Evolutionary conservation across 2,113 vertebrate species (phyloP).

Genomic region (Catharus fuscescens): DNA sequence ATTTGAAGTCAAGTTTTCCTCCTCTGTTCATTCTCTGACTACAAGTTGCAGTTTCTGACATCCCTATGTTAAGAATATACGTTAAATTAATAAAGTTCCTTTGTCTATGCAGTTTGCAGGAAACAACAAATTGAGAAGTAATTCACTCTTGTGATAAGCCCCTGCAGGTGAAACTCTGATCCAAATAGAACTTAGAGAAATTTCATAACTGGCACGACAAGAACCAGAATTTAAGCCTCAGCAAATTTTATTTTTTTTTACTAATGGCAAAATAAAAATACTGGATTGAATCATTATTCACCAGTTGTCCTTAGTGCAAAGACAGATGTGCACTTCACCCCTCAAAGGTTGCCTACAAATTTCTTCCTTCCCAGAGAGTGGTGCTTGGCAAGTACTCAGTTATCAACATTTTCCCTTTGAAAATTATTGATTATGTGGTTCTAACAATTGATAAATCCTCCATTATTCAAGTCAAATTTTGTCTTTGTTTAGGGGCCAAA

Average conservation of each 20-base stretch:
- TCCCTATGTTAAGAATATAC: not conserved
- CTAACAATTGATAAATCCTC: not conserved
- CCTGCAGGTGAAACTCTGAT: not conserved
- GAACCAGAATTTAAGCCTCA: not conserved
- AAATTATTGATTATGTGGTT: conserved; percentile 1
- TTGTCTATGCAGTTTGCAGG: not conserved
- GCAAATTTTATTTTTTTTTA: not conserved
- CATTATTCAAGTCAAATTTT: not conserved
- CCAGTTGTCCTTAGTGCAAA: not conserved
- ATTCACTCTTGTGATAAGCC: not conserved
- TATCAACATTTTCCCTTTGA: not conserved
- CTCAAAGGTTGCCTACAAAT: not conserved
- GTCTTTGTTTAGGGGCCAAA: conserved; percentile 17
- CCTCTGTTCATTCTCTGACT: not conserved
- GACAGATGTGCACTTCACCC: not conserved
- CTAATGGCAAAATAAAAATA: not conserved
- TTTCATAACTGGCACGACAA: not conserved
- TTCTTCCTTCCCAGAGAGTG: not conserved
- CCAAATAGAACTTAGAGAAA: not conserved
- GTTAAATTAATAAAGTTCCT: not conserved
- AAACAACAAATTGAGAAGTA: not conserved
- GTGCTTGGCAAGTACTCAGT: not conserved
- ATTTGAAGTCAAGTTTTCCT: not conserved
- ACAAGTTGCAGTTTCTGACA: not conserved
- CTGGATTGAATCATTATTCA: not conserved